These are phyloP conservation scores for Stomatorhinus walkeri DNA, from an alignment of 2,797 vertebrate genomes.

Conservation along the genomic window DNA sequence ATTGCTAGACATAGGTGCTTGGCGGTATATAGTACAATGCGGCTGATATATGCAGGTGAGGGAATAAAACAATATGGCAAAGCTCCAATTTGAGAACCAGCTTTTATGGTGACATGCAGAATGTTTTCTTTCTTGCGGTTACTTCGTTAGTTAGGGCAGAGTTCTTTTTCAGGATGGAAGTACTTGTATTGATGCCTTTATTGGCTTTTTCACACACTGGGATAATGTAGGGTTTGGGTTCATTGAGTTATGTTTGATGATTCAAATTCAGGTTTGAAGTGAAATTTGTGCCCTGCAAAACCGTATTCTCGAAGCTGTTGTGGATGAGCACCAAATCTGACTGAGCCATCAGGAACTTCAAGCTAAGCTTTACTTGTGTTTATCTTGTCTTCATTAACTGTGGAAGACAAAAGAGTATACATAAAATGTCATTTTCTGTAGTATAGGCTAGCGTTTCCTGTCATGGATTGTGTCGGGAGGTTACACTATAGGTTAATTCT, in stretches of 20 bases:
- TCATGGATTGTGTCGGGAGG: neutral
- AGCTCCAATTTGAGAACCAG: neutral
- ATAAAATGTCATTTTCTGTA: neutral
- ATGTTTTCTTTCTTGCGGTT: neutral
- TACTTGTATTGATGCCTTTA: neutral
- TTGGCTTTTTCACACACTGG: neutral
- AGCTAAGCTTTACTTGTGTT: neutral
- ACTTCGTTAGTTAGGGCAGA: neutral
- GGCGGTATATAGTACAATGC: neutral
- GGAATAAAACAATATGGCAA: neutral
- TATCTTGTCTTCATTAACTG: neutral
- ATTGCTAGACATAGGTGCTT: neutral
- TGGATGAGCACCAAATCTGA: neutral
- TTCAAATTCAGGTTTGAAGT: neutral
- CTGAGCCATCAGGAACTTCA: neutral
- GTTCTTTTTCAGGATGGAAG: neutral
- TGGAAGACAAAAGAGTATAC: neutral
- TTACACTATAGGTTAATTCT: neutral
- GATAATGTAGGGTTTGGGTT: neutral
- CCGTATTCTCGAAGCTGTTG: neutral
- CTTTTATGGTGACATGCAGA: neutral
- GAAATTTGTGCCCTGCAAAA: neutral
- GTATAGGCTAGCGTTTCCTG: neutral
- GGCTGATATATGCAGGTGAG: neutral
- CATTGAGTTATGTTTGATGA: neutral